Evolutionary conservation across 2,797 vertebrate genomes (phyloP), one percentile per base, ranked within the genome.

Genomic region (Sarcoramphus papa): DNA sequence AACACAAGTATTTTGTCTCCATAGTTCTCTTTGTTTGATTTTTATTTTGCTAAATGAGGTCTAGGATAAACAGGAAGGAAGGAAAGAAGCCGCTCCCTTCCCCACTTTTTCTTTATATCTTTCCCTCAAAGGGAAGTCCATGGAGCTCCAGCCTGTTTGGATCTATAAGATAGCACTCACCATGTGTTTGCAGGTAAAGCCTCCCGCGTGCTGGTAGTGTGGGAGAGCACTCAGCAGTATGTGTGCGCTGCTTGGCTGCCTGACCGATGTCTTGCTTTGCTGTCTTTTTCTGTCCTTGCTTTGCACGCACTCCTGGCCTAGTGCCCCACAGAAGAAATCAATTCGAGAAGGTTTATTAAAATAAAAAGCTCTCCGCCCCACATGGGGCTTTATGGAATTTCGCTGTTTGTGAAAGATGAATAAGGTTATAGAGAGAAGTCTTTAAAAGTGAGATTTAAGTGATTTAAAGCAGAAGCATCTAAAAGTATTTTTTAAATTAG

Each of bases 121-220:
- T 78, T 73, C 41, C 30, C 35, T 83, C 68, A 43, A 83, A 79
- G 12, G 27, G 21, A 72, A 64, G 18, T 48, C 37, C 51, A n/a
- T 12, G 40, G 69, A 69, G 40, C 23, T 91, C 24, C n/a, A 73
- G 31, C 12, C 45, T 90, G 8, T 47, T 60, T 54, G 40, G n/a
- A 41, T 64, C 37, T 57, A 28, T 18, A 24, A 31, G 37, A 53
- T 3, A 68, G 15, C 56, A 59, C 33, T 59, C 37, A 70, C 64
- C 28, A 31, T 28, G n/a, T 50, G 31, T 74, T 79, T 82, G 40
- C 48, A 93, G 74, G 54, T 59, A 50, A 82, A 88, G 48, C 35
- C 40, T 82, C 30, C 45, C 50, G 16, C 0, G 0, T 31, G 63
- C 31, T 76, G 54, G 19, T 51, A 53, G 7, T 0, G 1, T 53